Conservation (phyloP, 2,888 invertebrate genomes). For the Drosophila pullipes region DNA sequence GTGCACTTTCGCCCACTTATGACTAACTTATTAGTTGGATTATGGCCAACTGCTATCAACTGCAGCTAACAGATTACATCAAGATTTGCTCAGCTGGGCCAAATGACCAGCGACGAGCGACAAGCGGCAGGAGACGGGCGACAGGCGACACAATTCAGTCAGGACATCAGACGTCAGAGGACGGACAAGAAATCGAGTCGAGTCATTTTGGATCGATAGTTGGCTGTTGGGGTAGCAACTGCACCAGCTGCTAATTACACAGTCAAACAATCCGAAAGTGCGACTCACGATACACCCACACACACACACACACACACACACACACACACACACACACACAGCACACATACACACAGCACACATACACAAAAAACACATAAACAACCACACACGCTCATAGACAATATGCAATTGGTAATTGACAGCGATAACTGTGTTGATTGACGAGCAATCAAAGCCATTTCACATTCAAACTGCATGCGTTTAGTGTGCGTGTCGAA, state of each 20-base stretch:
- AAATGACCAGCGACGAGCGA: neutral
- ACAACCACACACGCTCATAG: neutral
- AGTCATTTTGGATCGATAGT: constrained; percentile 45
- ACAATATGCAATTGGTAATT: constrained; percentile 39
- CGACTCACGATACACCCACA: neutral
- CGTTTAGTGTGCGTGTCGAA: constrained; percentile 1
- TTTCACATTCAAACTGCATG: constrained; percentile 51
- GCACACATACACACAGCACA: neutral
- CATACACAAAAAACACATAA: neutral
- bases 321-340: neutral
- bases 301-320: neutral
- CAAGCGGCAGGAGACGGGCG: neutral
- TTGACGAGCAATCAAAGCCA: constrained; percentile 50
- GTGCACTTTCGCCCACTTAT: constrained; percentile 23
- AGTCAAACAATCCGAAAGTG: constrained; percentile 15
- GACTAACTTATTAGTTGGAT: constrained; percentile 55
- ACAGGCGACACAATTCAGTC: constrained; percentile 7
- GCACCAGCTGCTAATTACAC: constrained; percentile 37
- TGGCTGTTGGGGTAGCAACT: neutral
- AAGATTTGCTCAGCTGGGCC: constrained; percentile 5
- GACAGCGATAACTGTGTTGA: constrained; percentile 47
- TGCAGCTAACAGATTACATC: constrained; percentile 27
- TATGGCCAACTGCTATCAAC: constrained; percentile 40
- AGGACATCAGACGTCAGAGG: constrained; percentile 7
- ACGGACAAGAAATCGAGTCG: constrained; percentile 22